Conservation (phyloP, 2,888 invertebrate genomes). For the Drosophila mettleri region DNA sequence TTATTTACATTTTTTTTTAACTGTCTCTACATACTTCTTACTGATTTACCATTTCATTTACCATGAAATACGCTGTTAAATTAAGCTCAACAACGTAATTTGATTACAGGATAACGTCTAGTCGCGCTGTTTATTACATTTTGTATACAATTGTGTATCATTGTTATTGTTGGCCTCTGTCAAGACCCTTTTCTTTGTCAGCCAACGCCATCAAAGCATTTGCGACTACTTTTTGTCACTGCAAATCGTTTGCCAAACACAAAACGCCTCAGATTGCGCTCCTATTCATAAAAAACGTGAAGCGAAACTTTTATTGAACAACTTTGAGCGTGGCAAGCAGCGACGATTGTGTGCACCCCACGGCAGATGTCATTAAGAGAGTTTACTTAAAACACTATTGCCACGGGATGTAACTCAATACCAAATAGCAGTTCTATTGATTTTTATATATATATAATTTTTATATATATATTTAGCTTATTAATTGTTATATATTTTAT, state of each 20-base stretch:
- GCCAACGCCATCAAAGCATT: slow-evolving; percentile 10
- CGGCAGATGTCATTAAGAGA: not conserved
- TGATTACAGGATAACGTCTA: not conserved
- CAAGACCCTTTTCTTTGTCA: not conserved
- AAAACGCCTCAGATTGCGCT: not conserved
- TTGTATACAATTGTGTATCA: accelerated
- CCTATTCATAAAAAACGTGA: not conserved
- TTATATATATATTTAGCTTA: too few relatives aligned
- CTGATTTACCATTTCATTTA: too few relatives aligned
- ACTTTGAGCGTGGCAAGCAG: not conserved
- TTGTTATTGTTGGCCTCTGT: not conserved
- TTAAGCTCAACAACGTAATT: not conserved
- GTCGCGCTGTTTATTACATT: not conserved
- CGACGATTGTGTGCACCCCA: too few relatives aligned
- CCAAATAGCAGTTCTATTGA: too few relatives aligned
- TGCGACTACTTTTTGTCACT: slow-evolving; percentile 20
- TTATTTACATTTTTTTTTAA: too few relatives aligned
- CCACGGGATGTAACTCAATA: too few relatives aligned
- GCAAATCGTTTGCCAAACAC: slow-evolving; percentile 25
- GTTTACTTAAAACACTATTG: not conserved
- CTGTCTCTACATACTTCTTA: too few relatives aligned
- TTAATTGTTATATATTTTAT: too few relatives aligned
- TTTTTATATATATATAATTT: too few relatives aligned
- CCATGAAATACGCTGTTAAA: not conserved
- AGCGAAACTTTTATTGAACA: not conserved